Base-by-base conservation (phyloP, 1,140 invertebrate species). In the Neomicropteryx cornuta region DNA sequence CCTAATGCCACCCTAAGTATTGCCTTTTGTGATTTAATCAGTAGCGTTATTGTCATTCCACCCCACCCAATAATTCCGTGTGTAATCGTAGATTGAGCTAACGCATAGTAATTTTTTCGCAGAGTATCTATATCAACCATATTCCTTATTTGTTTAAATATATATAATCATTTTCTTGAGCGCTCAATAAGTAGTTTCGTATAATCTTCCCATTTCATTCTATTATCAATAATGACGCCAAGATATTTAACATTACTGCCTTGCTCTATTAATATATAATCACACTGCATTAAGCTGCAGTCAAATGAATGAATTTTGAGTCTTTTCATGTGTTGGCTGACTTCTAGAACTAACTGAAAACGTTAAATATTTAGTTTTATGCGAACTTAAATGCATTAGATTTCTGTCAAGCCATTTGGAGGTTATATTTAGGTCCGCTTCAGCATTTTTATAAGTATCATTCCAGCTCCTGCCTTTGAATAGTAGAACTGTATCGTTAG, bases 401-500 rank as follows among this genome's bases (percentile, higher is more conserved):
- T 28, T 43, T 2, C 31, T 17, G 11, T 43, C 30, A 6, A 38
- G 35, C 41, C 41, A 43, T 1, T 3, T 1, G 3, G 36, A 22
- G 11, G 39, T 17, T 28, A 8, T 11, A 3, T 13, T 2, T 17
- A 43, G 2, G 6, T 37, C 36, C 2, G 11, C 3, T 19, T 43
- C 36, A 8, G 41, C 36, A 1, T 14, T 3, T 13, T 19, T 33
- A n/a, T 20, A 3, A 14, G 32, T 33, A 11, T 34, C 21, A 2
- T 33, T 14, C 36, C 41, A 43, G 5, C 21, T 28, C 14, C 30
- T 34, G 18, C 5, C 30, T 18, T 38, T 24, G 18, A 43, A 38
- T 13, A 43, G 3, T 11, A 43, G 18, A 2, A 27, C 36, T n/a
- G 43, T 44, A 17, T 44, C 42, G 20, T 44, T 39, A 1, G 43